Evolutionary conservation across 1,140 invertebrate genomes (phyloP), one percentile per base, ranked within the genome.

Genomic region (Heliconius himera): DNA sequence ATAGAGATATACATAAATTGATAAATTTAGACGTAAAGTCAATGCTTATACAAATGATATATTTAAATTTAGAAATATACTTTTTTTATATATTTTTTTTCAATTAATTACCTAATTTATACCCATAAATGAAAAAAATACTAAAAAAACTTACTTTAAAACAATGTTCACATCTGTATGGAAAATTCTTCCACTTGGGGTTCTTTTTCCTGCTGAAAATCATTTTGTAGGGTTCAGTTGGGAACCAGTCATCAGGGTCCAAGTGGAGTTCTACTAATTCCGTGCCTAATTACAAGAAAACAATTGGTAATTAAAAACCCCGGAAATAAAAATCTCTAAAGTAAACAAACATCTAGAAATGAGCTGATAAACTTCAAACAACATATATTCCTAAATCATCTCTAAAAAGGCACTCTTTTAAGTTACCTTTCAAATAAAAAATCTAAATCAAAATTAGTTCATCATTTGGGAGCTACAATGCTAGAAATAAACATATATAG

Each of bases 181-280:
- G 93, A 75, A 94, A 94, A 73, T 86, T 90, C 73, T 94, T 93
- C 93, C 91, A 93, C 33, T 93, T 94, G 0, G 91, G 91, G 66
- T 94, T 93, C 87, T 94, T 93, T 76, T 93, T 93, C 3, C 89
- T 78, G 60, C 93, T 94, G 80, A 92, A 94, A 60, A 88, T 83
- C 93, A 94, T 94, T 74, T 84, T 84, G 82, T 94, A 94, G 0
- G 93, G 93, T 74, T 94, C 93, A 3, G 88, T 74, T 0, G 91
- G 91, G 51, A 94, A 93, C 89, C 90, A 94, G 85, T 93, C 91
- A 22, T 85, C 84, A 1, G 93, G 93, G 76, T 94, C 90, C 38
- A 93, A 72, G 0, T 80, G 78, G 5, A 93, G 66, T 73, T 93
- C 93, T 11, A 94, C 91, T 29, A 92, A 77, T 81, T 94, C 93